Percentiles rank a stretch among this genome's conserved stretches.
Evolutionary conservation across 2,797 vertebrate genomes (phyloP).

Genomic region (Takifugu rubripes): DNA sequence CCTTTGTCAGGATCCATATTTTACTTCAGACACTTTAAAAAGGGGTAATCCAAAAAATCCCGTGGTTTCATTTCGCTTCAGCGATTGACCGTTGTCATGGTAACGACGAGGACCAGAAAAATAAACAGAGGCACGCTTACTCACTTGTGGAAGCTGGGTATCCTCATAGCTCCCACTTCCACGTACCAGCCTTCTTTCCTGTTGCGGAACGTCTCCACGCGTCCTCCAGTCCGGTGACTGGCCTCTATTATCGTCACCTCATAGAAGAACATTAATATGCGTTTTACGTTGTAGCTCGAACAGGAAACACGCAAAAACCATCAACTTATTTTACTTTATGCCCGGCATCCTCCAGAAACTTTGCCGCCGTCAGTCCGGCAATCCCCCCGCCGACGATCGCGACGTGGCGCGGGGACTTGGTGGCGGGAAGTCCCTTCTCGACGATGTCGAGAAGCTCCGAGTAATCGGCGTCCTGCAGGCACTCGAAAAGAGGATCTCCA

Average conservation of each 20-base stretch:
- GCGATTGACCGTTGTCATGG: no score
- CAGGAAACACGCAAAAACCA: slow-evolving; percentile 1
- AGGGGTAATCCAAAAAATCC: no score
- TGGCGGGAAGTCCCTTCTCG: slow-evolving; percentile 71
- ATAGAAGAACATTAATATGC: background rate
- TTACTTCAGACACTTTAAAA: no score
- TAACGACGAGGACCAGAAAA: no score
- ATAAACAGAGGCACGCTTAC: slow-evolving; percentile 1
- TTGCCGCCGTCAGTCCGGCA: slow-evolving; percentile 78
- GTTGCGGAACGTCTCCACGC: slow-evolving; percentile 80
- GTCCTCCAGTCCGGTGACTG: slow-evolving; percentile 76
- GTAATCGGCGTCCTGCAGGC: slow-evolving; percentile 80
- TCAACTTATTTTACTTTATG: slow-evolving; percentile 66
- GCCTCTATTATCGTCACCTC: slow-evolving; percentile 84
- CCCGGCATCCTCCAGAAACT: slow-evolving; percentile 74
- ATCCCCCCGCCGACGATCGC: slow-evolving; percentile 74
- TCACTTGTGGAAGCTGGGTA: slow-evolving; percentile 82
- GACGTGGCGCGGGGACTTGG: slow-evolving; percentile 61
- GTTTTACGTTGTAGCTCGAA: background rate
- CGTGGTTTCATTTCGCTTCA: no score
- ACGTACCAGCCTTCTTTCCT: slow-evolving; percentile 79
- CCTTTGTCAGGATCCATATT: no score
- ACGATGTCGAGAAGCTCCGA: slow-evolving; percentile 72
- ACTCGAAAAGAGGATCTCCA: slow-evolving; percentile 72
- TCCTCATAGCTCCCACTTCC: slow-evolving; percentile 86